phyloP scores from a whole-genome alignment of 2,797 vertebrate genomes.

The Mico argentatus region DNA sequence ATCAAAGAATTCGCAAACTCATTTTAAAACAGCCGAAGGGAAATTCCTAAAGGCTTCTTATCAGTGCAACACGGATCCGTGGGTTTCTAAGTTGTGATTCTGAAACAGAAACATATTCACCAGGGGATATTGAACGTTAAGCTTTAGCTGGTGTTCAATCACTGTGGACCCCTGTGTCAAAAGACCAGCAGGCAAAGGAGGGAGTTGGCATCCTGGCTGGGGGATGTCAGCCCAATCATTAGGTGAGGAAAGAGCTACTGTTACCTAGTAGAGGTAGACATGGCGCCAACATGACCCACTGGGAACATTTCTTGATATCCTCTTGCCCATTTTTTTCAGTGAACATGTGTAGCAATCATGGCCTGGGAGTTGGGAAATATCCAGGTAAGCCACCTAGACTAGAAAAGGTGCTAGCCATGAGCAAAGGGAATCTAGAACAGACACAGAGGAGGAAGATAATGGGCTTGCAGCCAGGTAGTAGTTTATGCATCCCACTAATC shows the following conservation, averaged over 20 bases:
- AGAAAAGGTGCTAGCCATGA: not conserved
- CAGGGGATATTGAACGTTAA: not conserved
- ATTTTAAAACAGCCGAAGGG: not conserved
- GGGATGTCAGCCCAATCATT: no score
- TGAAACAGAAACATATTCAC: not conserved
- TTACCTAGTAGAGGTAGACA: not conserved
- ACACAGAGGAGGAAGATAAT: not conserved
- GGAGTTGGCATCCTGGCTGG: not conserved
- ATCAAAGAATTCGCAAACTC: not conserved
- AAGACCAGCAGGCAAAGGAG: not conserved
- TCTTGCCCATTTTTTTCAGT: not conserved
- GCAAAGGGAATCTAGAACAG: not conserved
- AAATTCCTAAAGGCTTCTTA: not conserved
- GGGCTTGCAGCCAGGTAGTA: not conserved
- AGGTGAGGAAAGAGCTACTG: not conserved
- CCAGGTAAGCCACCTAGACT: not conserved
- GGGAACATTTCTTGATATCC: not conserved
- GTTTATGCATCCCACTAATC: not conserved
- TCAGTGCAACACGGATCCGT: not conserved
- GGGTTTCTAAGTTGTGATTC: not conserved
- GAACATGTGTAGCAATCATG: not conserved
- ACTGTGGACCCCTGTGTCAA: not conserved
- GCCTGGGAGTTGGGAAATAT: not conserved
- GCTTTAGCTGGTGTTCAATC: not conserved
- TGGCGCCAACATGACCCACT: not conserved